Evolutionary conservation across 2,888 invertebrate species (phyloP), one percentile per base, ranked within the genome.

Genomic region (Pseudococcus longispinus): DNA sequence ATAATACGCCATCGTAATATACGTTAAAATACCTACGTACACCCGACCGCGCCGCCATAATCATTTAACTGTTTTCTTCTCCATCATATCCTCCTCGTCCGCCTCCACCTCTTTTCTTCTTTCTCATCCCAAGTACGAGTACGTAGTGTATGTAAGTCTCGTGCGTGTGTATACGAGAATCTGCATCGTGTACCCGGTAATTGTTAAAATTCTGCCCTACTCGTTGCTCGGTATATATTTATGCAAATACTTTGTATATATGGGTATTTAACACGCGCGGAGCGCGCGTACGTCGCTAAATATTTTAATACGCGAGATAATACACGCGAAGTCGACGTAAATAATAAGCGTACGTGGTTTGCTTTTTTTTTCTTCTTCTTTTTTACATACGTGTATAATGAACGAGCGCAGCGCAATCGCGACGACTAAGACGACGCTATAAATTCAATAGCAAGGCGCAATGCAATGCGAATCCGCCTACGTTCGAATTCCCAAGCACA

Each of bases 221-320:
- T 26, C 70, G 70, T 29, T 70, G 70, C 29, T 70, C 18, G 70
- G 29, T 29, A 70, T 70, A 70, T 70, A 70, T 70, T 70, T 70
- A 70, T 70, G 70, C 70, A 29, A 70, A 70, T 70, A 29, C 32
- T 32, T 70, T 70, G 70, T 70, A 37, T 37, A 37, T 37, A 37
- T 37, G 18, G 70, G 70, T 70, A 70, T 70, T 70, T 70, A 70
- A 70, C 29, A 70, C 70, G 70, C 65, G 65, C 26, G 70, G 15
- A 70, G 29, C 70, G 18, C 60, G 70, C 70, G 70, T 29, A 70
- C 70, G 29, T 18, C 32, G 29, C 32, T 70, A 70, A 70, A 70
- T 70, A 70, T 70, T 70, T 70, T 29, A 70, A 70, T 70, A 70
- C 18, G 11, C 70, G 65, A 65, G 65, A 65, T 65, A 65, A 65